Percentiles rank a stretch among this genome's conserved stretches.
phyloP scores from a whole-genome alignment of 1,140 invertebrate species.

The Brachionus manjavacas region DNA sequence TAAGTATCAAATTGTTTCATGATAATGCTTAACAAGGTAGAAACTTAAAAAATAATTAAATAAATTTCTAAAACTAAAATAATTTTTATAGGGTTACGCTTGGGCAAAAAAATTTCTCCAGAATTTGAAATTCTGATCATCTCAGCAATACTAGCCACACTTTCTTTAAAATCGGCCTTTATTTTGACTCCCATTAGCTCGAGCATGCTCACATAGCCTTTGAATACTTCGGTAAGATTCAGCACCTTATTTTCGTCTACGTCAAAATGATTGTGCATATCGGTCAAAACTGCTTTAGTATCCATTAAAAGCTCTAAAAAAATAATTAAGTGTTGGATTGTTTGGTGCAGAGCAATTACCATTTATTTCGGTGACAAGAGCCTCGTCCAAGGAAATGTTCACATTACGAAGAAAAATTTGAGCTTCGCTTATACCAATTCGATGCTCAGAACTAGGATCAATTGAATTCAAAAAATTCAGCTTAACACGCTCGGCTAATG shows the following conservation, averaged over 20 bases:
- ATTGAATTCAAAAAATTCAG: slow-evolving; percentile 32
- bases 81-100: background rate
- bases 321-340: background rate
- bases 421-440: slow-evolving; percentile 14
- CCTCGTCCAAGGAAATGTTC: slow-evolving; percentile 27
- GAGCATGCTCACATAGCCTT: background rate
- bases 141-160: slow-evolving; percentile 28
- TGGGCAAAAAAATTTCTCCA: slow-evolving; percentile 24
- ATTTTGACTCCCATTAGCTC: slow-evolving; percentile 27
- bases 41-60: background rate
- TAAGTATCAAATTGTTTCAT: background rate
- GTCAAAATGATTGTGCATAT: slow-evolving; percentile 7
- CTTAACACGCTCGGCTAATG: background rate
- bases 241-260: background rate
- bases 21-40: background rate
- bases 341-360: background rate
- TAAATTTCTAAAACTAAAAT: background rate
- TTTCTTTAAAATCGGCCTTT: slow-evolving; percentile 22
- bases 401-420: background rate
- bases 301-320: slow-evolving; percentile 32
- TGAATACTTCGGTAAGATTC: background rate
- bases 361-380: slow-evolving; percentile 35
- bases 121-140: slow-evolving; percentile 33
- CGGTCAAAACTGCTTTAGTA: background rate
- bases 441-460: slow-evolving; percentile 12